Percentiles rank a stretch among this genome's conserved stretches.
phyloP scores from a whole-genome alignment of 2,113 vertebrate species.

The Crypturellus undulatus region DNA sequence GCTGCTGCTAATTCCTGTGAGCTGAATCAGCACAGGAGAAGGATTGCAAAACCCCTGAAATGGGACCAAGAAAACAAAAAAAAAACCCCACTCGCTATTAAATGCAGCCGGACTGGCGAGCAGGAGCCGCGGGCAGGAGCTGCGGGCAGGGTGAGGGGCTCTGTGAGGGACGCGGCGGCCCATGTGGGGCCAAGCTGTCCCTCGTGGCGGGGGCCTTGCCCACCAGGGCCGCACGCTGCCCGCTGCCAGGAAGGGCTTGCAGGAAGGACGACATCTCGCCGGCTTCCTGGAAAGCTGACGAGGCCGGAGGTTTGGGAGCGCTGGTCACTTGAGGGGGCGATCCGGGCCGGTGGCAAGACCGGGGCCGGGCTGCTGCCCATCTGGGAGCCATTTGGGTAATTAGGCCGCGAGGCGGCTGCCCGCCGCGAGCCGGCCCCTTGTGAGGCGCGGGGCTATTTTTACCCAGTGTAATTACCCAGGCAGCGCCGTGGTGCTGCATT shows the following conservation, averaged over 20 bases:
- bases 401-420: not conserved
- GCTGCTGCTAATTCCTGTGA: not conserved
- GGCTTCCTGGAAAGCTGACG: not conserved
- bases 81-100: not conserved
- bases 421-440: not conserved
- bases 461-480: conserved; percentile 64
- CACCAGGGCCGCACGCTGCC: too few relatives aligned
- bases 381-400: conserved; percentile 74
- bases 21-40: conserved; percentile 32
- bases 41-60: conserved; percentile 63
- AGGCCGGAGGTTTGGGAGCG: not conserved
- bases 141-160: not conserved
- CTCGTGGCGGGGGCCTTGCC: too few relatives aligned
- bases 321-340: accelerated
- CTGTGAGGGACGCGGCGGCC: accelerated
- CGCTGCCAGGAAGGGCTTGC: accelerated
- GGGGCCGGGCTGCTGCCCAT: conserved; percentile 34
- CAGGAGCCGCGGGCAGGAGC: not conserved
- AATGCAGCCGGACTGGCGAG: not conserved
- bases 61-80: not conserved
- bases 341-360: not conserved
- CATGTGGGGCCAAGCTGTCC: not conserved
- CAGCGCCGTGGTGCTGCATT: not conserved
- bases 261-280: not conserved
- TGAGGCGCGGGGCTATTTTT: conserved; percentile 64